Evolutionary conservation across 2,113 vertebrate genomes (phyloP).

Genomic region (Anas platyrhynchos): DNA sequence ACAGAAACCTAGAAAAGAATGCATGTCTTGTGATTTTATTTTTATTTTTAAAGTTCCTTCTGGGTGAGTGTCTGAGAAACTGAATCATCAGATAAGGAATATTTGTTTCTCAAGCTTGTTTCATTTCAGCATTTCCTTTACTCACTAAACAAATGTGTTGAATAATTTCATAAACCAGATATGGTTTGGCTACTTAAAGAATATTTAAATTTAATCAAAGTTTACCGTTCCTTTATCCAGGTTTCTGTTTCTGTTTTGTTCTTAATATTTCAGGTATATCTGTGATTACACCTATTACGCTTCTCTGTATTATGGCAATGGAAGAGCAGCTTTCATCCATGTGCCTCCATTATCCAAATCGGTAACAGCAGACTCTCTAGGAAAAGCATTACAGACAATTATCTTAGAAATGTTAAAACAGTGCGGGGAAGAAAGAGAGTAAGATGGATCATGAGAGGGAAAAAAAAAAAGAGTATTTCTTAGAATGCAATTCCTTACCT

Average conservation of each 20-base stretch:
- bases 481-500: background rate
- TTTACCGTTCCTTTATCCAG: background rate
- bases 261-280: conserved; percentile 74
- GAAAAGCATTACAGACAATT: conserved; percentile 77
- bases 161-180: conserved; percentile 26
- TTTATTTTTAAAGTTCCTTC: background rate
- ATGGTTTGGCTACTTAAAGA: conserved; percentile 25
- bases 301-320: conserved; percentile 77
- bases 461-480: background rate
- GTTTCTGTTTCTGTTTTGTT: background rate
- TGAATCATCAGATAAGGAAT: conserved; percentile 42
- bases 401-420: conserved; percentile 79
- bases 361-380: conserved; percentile 71
- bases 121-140: conserved; percentile 45
- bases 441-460: background rate
- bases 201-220: conserved; percentile 2
- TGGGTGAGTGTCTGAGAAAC: conserved; percentile 31
- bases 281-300: conserved; percentile 87
- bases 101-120: conserved; percentile 27
- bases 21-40: background rate
- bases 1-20: background rate
- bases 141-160: conserved; percentile 1
- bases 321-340: conserved; percentile 81
- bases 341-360: conserved; percentile 73
- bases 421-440: background rate